Base-by-base conservation (phyloP, 2,888 invertebrate genomes). In the Zele albiditarsus region DNA sequence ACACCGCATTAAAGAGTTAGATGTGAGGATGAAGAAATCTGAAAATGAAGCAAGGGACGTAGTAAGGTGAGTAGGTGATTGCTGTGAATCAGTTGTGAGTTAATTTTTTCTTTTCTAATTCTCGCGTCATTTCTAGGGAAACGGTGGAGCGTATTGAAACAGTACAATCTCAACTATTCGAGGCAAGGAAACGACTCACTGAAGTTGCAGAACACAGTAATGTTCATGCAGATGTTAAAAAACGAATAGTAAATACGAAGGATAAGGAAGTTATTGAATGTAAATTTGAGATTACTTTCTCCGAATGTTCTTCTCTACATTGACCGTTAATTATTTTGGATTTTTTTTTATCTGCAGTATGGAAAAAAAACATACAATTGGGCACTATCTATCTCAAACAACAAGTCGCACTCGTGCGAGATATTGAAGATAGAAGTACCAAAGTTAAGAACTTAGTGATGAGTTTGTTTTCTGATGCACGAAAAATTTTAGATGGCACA, bases 201-300 rank as follows among this genome's bases (percentile, higher is more conserved):
- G 77, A 79, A 62, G 28, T 81, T 53, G 74, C 76, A 4, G 38
- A 73, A 23, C 38, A 70, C 27, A 87, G 85, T 3, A 82, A 85
- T n/a, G 84, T 83, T 31, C 80, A 82, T 75, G 28, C 78, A 46
- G 79, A 77, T 6, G 77, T 85, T 33, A 83, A 83, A 71, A 83
- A 83, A 65, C 78, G 79, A 65, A 77, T 88, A n/a, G 31, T 63
- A 4, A 81, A 86, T 76, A 58, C 80, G 31, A 82, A 85, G 33
- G 81, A 87, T 68, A 62, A 71, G 28, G 80, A 85, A 68, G 81
- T 87, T 70, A 79, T 86, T 72, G 31, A 80, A 70, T 78, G 87
- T 87, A 62, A 79, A 79, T 77, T 53, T 31, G 16, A 25, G 72
- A 58, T 16, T 62, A 28, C n/a, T 46, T 3, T 14, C 46, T n/a